Percentiles rank a stretch among this genome's conserved stretches.
These are phyloP conservation scores for Cassiopea xamachana DNA, from an alignment of 30 jellyfish, hydroid and myxozoan genomes.

Conservation along the genomic window DNA sequence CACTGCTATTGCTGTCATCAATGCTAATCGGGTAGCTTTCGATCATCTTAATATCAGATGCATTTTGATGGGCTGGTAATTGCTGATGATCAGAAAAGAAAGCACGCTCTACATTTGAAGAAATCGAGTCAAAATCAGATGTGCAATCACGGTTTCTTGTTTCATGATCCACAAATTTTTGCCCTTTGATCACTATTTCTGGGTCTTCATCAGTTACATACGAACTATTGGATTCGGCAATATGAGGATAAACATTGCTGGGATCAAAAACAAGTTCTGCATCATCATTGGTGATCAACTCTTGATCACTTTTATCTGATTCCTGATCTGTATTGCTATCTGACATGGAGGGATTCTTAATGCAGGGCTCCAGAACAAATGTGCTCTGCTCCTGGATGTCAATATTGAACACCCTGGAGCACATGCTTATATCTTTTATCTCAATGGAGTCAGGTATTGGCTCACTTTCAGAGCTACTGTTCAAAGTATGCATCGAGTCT, in stretches of 20 bases:
- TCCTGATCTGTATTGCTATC: slow-evolving; percentile 3
- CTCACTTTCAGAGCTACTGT: background rate
- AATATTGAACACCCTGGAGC: background rate
- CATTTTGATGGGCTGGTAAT: background rate
- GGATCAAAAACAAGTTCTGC: background rate
- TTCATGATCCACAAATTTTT: background rate
- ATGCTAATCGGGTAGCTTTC: background rate
- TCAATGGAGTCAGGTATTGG: background rate
- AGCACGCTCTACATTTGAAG: slow-evolving; percentile 20
- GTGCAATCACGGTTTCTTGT: background rate
- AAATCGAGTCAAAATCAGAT: slow-evolving; percentile 29
- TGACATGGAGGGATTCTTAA: background rate
- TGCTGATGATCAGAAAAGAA: slow-evolving; percentile 28
- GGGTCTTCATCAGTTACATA: background rate
- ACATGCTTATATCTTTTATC: background rate
- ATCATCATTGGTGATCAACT: background rate
- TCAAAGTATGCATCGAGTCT: background rate
- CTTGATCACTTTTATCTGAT: slow-evolving; percentile 11
- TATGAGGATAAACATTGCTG: background rate
- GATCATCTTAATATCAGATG: background rate
- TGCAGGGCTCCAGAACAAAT: background rate
- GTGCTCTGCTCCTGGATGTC: background rate
- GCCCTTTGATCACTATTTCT: background rate
- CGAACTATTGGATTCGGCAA: background rate
- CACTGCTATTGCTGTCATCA: slow-evolving; percentile 14